Evolutionary conservation across 2,797 vertebrate species (phyloP).

Genomic region (Arnoldichthys spilopterus): DNA sequence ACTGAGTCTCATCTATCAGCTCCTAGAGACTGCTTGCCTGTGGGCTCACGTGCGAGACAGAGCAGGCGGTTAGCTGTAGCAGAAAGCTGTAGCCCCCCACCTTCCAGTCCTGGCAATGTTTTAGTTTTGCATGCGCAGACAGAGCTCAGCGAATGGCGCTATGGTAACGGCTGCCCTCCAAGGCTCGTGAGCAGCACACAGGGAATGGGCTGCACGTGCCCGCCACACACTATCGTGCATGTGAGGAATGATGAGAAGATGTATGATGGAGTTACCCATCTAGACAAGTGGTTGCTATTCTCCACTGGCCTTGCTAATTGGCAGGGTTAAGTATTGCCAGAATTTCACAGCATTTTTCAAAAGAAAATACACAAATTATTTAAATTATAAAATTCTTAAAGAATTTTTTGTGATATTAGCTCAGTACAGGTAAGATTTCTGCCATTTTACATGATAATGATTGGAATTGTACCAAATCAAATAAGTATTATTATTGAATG

Average conservation of each 20-base stretch:
- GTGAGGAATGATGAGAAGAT: background rate
- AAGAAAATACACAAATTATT: too few relatives aligned
- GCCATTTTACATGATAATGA: too few relatives aligned
- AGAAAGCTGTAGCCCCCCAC: background rate
- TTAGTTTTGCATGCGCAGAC: background rate
- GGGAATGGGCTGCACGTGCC: background rate
- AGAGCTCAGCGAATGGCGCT: background rate
- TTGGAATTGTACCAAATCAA: too few relatives aligned
- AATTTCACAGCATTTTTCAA: background rate
- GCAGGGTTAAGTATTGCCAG: background rate
- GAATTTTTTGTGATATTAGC: too few relatives aligned
- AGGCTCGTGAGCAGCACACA: background rate
- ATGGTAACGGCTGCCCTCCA: background rate
- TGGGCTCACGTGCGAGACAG: background rate
- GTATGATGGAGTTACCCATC: conserved; percentile 1
- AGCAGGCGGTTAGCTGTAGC: background rate
- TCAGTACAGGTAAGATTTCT: too few relatives aligned
- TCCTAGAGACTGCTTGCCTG: background rate
- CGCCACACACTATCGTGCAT: conserved; percentile 11
- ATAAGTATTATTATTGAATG: too few relatives aligned
- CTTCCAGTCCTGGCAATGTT: background rate
- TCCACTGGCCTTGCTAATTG: background rate
- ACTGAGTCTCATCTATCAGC: conserved; percentile 1
- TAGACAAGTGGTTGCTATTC: conserved; percentile 12
- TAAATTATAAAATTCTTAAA: too few relatives aligned